Conservation (phyloP, 2,113 vertebrate species). For the Microcebus tavaratra region DNA sequence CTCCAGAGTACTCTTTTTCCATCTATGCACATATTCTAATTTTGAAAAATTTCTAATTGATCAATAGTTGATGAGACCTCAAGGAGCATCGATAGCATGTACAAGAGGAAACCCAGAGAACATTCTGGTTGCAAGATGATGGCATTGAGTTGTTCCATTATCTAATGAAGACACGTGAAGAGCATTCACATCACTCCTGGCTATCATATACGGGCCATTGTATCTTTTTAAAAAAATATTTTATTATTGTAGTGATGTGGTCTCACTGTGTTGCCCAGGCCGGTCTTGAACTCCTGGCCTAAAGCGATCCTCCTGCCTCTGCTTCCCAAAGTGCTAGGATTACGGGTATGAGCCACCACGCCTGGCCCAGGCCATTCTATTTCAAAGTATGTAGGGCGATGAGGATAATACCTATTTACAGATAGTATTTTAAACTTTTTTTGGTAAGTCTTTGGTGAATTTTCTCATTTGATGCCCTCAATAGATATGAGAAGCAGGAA, state of each 20-base stretch:
- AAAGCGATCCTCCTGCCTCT: no score
- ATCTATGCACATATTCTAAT: neutral
- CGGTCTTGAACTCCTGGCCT: no score
- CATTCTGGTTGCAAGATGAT: neutral
- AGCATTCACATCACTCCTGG: neutral
- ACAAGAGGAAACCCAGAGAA: neutral
- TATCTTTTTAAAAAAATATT: neutral
- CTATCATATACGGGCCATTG: neutral
- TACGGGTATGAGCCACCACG: no score
- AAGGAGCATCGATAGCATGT: neutral
- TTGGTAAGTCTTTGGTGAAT: neutral
- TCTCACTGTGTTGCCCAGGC: no score
- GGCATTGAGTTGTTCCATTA: neutral
- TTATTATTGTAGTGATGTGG: no score
- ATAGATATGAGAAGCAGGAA: neutral
- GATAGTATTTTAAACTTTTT: neutral
- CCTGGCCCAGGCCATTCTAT: no score
- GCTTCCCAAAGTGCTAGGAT: no score
- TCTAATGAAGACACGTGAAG: neutral
- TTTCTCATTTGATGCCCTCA: neutral
- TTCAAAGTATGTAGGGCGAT: neutral
- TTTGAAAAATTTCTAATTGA: neutral
- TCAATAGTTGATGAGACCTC: neutral
- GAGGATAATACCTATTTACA: neutral
- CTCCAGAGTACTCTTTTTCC: neutral